Evolutionary conservation across 2,113 vertebrate species (phyloP).

Genomic region (Engraulis encrasicolus): DNA sequence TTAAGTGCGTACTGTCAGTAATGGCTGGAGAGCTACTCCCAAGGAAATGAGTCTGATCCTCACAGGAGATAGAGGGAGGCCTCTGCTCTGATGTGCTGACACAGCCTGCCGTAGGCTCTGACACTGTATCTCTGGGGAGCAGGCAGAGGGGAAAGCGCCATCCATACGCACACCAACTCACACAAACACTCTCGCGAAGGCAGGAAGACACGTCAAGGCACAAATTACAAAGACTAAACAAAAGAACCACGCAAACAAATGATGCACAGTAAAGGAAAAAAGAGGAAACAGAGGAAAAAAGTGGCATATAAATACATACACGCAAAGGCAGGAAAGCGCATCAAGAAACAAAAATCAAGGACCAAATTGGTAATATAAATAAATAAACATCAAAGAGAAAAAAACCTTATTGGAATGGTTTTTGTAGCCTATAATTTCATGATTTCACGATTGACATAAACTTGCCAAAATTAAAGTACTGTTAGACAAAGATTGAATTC

Average conservation of each 20-base stretch:
- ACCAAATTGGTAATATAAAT: too few species aligned
- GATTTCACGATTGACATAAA: too few species aligned
- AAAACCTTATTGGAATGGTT: too few species aligned
- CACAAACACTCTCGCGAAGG: slow-evolving; percentile 17
- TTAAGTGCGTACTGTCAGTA: slow-evolving; percentile 50
- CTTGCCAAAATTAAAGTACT: too few species aligned
- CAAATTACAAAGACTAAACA: slow-evolving; percentile 36
- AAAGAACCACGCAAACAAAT: too few species aligned
- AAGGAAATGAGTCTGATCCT: slow-evolving; percentile 51
- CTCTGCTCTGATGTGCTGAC: too few species aligned
- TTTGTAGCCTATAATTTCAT: too few species aligned
- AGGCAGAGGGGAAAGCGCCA: background rate
- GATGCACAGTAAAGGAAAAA: too few species aligned
- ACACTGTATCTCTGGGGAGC: background rate
- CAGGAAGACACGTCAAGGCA: background rate
- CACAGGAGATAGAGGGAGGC: background rate
- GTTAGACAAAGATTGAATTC: too few species aligned
- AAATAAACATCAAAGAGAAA: too few species aligned
- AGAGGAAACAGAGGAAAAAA: too few species aligned
- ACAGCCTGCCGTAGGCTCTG: slow-evolving; percentile 36
- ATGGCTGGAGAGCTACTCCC: slow-evolving; percentile 49
- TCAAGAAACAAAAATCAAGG: slow-evolving; percentile 8
- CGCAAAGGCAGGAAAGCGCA: background rate
- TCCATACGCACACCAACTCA: background rate
- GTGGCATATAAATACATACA: too few species aligned